Evolutionary conservation across 2,888 invertebrate species (phyloP), one percentile per base, ranked within the genome.

Genomic region (Mythimna pallens): DNA sequence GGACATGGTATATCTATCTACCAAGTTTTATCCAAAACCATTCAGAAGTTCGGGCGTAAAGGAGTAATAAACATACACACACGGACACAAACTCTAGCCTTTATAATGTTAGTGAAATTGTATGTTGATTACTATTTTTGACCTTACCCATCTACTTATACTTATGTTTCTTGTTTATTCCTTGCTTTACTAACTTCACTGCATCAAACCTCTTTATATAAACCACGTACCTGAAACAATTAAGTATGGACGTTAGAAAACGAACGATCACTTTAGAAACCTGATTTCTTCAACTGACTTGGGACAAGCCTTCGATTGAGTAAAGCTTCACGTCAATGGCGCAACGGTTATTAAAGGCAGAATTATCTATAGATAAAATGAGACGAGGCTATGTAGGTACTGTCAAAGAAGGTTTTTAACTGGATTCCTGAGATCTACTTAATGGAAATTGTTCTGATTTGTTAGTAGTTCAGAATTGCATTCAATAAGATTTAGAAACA

Each of bases 201-300:
- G 7, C 9, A 76, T 73, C 14, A 22, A 57, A 79, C 43, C 30
- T 72, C 36, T 61, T 50, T 40, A 55, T 36, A 73, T 50, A 80
- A 62, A n/a, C 59, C 64, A 71, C 68, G 69, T 78, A 80, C 83
- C 80, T 80, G 80, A 73, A 80, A 80, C 80, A 80, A 80, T 80
- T 73, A 82, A 79, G 64, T 63, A 70, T 59, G 68, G 65, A 63
- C 65, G 64, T 82, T 82, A 82, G 68, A 82, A 78, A 78, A 80
- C 55, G 68, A 65, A 68, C 78, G 63, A 73, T 77, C 61, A 72
- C 58, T 73, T 78, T 50, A 73, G 58, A 78, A 73, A 78, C 79
- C 65, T 64, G 83, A 82, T 82, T 82, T 66, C 80, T 63, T 80
- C 78, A 72, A 80, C 59, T 70, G 78, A 81, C 63, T 80, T 72